Evolutionary conservation across 2,888 invertebrate genomes (phyloP).

Genomic region (Drosophila neotestacea): DNA sequence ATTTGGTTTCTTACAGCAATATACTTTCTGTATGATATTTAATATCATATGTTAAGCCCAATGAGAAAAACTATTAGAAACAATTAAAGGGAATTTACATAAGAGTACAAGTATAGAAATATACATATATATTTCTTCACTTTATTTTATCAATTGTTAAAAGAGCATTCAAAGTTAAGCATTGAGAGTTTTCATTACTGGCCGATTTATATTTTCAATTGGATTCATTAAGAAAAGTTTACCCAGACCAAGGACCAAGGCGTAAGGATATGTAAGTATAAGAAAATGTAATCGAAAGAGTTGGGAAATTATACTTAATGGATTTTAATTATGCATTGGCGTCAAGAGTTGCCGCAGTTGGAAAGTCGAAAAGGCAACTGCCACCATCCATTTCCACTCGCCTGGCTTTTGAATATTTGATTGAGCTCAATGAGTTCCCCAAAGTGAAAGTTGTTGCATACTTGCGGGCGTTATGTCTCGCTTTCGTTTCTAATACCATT

Average conservation of each 20-base stretch:
- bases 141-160: too few relatives aligned
- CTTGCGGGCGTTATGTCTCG: constrained; percentile 49
- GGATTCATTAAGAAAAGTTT: constrained; percentile 68
- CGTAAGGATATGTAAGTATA: constrained; percentile 10
- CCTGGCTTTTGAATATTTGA: constrained; percentile 62
- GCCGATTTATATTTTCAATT: constrained; percentile 44
- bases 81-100: too few relatives aligned
- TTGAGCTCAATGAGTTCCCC: constrained; percentile 60
- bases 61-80: too few relatives aligned
- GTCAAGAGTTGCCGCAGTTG: constrained; percentile 40
- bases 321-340: constrained; percentile 78
- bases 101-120: too few relatives aligned
- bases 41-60: too few relatives aligned
- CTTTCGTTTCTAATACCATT: constrained; percentile 16
- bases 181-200: neutral
- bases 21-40: too few relatives aligned
- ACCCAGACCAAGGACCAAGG: constrained; percentile 11
- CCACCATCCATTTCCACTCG: constrained; percentile 6
- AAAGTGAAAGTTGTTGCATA: constrained; percentile 72
- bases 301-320: constrained; percentile 76
- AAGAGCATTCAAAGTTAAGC: constrained; percentile 22
- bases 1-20: neutral
- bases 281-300: constrained; percentile 57
- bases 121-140: too few relatives aligned
- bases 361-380: constrained; percentile 53